Evolutionary conservation across 2,113 vertebrate species (phyloP).

Genomic region (Macaca fascicularis): DNA sequence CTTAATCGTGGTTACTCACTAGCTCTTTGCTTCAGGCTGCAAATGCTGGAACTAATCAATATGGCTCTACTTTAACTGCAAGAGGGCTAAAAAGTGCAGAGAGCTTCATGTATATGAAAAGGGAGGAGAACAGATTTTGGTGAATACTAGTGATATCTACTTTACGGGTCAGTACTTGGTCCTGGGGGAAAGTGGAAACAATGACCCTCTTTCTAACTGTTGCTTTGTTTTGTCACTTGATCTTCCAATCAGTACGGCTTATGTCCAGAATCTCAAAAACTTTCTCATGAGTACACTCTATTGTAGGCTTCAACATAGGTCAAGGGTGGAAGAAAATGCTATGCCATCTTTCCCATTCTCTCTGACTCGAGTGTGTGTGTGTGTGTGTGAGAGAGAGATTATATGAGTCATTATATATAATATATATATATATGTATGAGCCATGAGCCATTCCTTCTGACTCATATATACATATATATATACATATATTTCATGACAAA

Average conservation of each 20-base stretch:
- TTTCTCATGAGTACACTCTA: neutral
- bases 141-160: neutral
- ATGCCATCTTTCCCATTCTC: neutral
- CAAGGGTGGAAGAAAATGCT: neutral
- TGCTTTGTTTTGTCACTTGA: neutral
- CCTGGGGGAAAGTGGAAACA: neutral
- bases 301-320: neutral
- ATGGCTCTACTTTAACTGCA: neutral
- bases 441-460: neutral
- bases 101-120: neutral
- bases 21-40: neutral
- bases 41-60: neutral
- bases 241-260: neutral
- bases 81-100: neutral
- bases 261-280: neutral
- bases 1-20: neutral
- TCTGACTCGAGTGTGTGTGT: neutral
- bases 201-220: neutral
- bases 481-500: neutral
- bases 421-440: too few species aligned
- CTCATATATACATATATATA: neutral
- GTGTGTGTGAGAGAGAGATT: too few species aligned
- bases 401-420: too few species aligned
- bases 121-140: neutral
- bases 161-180: neutral